A percentile compares a stretch with the other conserved stretches of the same genome.
These are phyloP conservation scores for Conchocele bisecta DNA, from an alignment of 2,888 invertebrate genomes.

Conservation along the genomic window DNA sequence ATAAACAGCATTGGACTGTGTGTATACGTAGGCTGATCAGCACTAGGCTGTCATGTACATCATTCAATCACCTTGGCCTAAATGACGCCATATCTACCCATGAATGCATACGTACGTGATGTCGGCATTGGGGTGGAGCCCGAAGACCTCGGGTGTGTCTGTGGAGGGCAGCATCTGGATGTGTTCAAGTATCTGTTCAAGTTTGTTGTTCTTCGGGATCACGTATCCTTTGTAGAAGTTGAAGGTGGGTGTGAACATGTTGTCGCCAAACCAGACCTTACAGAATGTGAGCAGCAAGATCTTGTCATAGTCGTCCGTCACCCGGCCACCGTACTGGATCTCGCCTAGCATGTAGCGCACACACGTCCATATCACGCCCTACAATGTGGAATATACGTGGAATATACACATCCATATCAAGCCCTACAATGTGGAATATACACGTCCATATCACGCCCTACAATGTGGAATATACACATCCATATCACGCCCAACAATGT, in stretches of 20 bases:
- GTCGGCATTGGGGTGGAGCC: constrained; percentile 83
- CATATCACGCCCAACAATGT: too few relatives aligned
- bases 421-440: too few relatives aligned
- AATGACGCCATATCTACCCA: not conserved
- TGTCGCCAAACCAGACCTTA: constrained; percentile 82
- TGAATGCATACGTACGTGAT: constrained; percentile 78
- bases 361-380: constrained; percentile 82
- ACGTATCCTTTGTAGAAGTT: constrained; percentile 82
- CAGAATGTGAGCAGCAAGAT: constrained; percentile 83
- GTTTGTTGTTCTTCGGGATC: constrained; percentile 80
- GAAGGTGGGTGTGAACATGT: constrained; percentile 81
- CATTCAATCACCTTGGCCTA: too few relatives aligned
- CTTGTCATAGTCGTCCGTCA: constrained; percentile 83
- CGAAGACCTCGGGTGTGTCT: constrained; percentile 83
- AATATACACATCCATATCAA: too few relatives aligned
- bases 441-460: too few relatives aligned
- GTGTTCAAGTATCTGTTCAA: constrained; percentile 79
- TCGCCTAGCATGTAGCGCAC: constrained; percentile 84
- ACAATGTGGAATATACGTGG: constrained; percentile 10
- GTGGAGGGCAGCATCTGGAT: constrained; percentile 78
- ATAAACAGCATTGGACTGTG: too few relatives aligned
- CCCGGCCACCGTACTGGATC: constrained; percentile 83
- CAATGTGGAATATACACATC: too few relatives aligned
- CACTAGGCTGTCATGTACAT: too few relatives aligned
- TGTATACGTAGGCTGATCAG: too few relatives aligned